phyloP scores from a whole-genome alignment of 1,140 invertebrate species.

The Meteorus sp. region DNA sequence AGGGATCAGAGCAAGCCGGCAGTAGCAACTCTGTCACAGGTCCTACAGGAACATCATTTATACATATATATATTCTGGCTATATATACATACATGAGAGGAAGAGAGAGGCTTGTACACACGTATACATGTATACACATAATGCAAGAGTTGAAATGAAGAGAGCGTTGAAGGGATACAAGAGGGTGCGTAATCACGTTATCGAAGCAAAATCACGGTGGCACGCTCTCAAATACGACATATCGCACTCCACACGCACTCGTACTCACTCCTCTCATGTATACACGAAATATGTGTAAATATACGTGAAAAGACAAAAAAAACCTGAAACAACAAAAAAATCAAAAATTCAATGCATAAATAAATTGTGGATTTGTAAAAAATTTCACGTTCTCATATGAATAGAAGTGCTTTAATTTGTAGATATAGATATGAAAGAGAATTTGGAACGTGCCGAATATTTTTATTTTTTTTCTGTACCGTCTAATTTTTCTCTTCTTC shows the following conservation, averaged over 20 bases:
- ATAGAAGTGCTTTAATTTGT: no score
- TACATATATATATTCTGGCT: not conserved
- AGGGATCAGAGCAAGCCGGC: slow-evolving; percentile 51
- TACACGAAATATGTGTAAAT: not conserved
- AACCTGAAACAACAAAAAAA: no score
- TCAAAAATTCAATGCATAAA: no score
- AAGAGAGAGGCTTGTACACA: not conserved
- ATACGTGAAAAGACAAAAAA: no score
- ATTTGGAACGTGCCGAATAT: no score
- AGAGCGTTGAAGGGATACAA: slow-evolving; percentile 25
- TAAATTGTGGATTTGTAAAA: no score
- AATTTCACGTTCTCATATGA: no score
- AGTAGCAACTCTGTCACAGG: slow-evolving; percentile 48
- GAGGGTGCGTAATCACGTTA: slow-evolving; percentile 48
- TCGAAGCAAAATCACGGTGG: slow-evolving; percentile 53
- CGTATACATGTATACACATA: not conserved
- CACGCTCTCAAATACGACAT: slow-evolving; percentile 52
- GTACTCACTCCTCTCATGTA: not conserved
- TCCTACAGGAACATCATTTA: slow-evolving; percentile 17
- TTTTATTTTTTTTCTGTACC: no score
- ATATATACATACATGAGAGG: not conserved
- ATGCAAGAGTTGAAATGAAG: slow-evolving; percentile 26
- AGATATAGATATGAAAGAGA: no score
- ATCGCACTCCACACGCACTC: slow-evolving; percentile 17
- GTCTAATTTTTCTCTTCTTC: no score